These are phyloP conservation scores for Excalfactoria chinensis DNA, from an alignment of 2,113 vertebrate genomes.

Conservation along the genomic window DNA sequence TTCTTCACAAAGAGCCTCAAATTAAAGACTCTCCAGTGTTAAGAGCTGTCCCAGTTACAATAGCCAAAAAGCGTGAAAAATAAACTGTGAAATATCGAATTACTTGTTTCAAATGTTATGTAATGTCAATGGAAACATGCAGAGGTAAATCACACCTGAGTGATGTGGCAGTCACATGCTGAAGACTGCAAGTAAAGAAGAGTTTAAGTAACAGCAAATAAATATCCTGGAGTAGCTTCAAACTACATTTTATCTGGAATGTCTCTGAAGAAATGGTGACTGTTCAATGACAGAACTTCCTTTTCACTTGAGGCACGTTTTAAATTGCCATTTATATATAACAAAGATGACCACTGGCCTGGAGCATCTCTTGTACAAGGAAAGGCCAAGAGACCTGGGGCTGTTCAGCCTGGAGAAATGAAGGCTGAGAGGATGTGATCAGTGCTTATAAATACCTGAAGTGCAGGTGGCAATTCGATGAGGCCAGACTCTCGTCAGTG, in stretches of 20 bases:
- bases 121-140: neutral
- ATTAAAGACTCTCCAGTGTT: neutral
- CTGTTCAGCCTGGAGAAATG: too few species aligned
- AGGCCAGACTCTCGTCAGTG: too few species aligned
- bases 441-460: too few species aligned
- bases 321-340: neutral
- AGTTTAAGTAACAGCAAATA: neutral
- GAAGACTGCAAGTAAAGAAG: neutral
- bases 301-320: neutral
- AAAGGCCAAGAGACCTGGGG: too few species aligned
- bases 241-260: neutral
- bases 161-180: neutral
- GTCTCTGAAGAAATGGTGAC: neutral
- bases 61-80: fast-evolving
- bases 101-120: neutral
- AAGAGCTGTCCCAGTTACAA: neutral
- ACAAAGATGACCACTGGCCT: too few species aligned
- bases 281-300: neutral
- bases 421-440: too few species aligned
- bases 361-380: too few species aligned
- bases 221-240: neutral
- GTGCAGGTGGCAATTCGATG: too few species aligned
- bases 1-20: neutral
- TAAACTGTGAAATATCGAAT: neutral
- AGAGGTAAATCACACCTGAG: neutral